A percentile compares a stretch with the other conserved stretches of the same genome.
Evolutionary conservation across 1,140 invertebrate species (phyloP).

Genomic region (Procambarus virginalis): DNA sequence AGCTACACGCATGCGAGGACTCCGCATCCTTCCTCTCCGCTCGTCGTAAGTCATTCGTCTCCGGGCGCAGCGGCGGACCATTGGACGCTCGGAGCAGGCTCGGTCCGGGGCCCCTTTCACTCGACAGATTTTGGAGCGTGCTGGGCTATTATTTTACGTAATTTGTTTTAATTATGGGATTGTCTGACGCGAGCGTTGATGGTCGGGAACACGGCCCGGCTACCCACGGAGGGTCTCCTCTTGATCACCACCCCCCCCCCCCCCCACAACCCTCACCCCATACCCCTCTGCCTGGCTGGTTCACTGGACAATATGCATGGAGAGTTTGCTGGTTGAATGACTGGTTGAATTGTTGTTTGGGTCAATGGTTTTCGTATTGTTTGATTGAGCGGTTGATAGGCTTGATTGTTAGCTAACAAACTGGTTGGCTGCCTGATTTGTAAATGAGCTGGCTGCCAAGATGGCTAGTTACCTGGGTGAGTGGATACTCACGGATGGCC

Average conservation of each 20-base stretch:
- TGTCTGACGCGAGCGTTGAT: conserved; percentile 23
- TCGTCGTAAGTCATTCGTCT: conserved; percentile 32
- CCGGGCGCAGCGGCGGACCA: not conserved
- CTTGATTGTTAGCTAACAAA: not conserved
- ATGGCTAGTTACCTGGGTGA: too few relatives aligned
- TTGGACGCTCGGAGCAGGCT: not conserved
- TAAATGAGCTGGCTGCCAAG: too few relatives aligned
- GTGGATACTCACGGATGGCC: too few relatives aligned
- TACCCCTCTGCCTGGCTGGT: not conserved
- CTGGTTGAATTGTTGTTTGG: not conserved
- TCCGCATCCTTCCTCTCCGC: not conserved
- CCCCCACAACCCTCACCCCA: too few relatives aligned
- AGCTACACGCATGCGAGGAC: conserved; percentile 13
- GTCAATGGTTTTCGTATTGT: not conserved
- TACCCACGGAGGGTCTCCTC: not conserved
- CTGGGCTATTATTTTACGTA: conserved; percentile 39
- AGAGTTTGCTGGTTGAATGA: not conserved
- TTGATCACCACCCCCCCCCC: not conserved
- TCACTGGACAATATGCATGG: not conserved
- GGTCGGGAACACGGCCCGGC: not conserved
- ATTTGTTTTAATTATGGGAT: conserved; percentile 48
- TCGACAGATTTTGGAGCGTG: conserved; percentile 23
- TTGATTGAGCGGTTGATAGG: not conserved
- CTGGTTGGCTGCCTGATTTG: not conserved
- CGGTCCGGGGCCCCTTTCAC: conserved; percentile 18